Base-by-base conservation (phyloP, 2,113 vertebrate genomes). In the Plecotus auritus region DNA sequence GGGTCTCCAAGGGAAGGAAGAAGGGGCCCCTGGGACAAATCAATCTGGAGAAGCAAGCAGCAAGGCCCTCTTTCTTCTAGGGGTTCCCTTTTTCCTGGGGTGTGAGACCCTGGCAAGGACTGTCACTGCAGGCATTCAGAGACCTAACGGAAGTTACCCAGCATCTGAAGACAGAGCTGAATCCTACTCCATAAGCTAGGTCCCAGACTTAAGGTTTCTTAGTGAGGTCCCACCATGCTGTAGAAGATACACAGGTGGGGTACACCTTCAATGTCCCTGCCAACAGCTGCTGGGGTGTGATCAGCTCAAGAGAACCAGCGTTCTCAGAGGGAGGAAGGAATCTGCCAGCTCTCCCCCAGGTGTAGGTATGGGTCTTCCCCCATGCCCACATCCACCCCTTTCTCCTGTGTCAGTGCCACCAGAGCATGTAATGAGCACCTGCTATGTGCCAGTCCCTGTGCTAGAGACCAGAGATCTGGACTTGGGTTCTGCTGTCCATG, bases 261-360 rank as follows among this genome's bases (percentile, higher is more conserved):
- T n/a, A 4, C 18, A 2, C 11, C 12, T 54, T 61, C 47, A 14
- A 28, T 0, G 0, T 20, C 11, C 32, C 26, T 35, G 42, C 18
- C 67, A 23, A 18, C 7, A 51, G 49, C 23, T 26, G 83, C 87
- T 69, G 2, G 17, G 18, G 23, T 32, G 7, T 23, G 59, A n/a
- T 12, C 69, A 18, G 26, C n/a, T 35, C 30, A 70, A 40, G 70
- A 92, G 49, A 37, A 28, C 10, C 23, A 30, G 16, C 0, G 5
- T 85, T 13, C 67, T 18, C 10, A 45, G 23, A 12, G 8, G n/a
- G 14, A 47, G 47, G 47, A 40, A 18, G 67, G 47, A 9, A 17
- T 17, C 77, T 47, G n/a, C n/a, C 14, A 28, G 26, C 1, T 10
- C 22, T 54, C 32, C 17, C 5, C 14, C 16, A 1, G 9, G 37